Percentiles rank a stretch among this genome's conserved stretches.
phyloP scores from a whole-genome alignment of 2,797 vertebrate species.

The Eidolon dupreanum region DNA sequence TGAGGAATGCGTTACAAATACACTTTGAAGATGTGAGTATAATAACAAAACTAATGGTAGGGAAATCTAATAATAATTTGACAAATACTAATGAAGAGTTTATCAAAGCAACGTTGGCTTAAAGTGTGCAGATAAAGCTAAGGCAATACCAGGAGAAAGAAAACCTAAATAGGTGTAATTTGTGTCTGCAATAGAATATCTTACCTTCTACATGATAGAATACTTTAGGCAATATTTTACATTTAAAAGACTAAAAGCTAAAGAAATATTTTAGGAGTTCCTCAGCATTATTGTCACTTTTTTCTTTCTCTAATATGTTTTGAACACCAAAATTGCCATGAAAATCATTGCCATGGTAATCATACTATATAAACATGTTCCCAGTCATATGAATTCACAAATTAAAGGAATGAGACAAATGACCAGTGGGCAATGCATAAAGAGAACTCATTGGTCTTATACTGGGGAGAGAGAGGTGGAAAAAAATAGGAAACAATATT shows the following conservation, averaged over 20 bases:
- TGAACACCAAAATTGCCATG: not conserved
- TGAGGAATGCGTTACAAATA: constrained; percentile 50
- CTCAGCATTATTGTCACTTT: constrained; percentile 28
- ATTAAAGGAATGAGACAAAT: not conserved
- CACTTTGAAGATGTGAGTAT: constrained; percentile 20
- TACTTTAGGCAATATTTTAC: constrained; percentile 16
- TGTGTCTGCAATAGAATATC: not conserved
- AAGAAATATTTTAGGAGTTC: not conserved
- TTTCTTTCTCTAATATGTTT: not conserved
- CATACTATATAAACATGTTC: not conserved
- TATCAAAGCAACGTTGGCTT: constrained; percentile 37
- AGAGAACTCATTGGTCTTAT: not conserved
- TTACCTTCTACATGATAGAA: not conserved
- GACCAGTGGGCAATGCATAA: not conserved
- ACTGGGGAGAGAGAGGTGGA: not conserved
- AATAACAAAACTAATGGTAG: constrained; percentile 5
- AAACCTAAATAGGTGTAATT: not conserved
- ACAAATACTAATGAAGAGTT: constrained; percentile 46
- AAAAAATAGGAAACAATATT: not conserved
- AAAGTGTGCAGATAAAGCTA: constrained; percentile 6
- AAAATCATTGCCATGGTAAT: not conserved
- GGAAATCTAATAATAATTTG: constrained; percentile 47
- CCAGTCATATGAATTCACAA: not conserved
- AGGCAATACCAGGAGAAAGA: constrained; percentile 11
- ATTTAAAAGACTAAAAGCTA: not conserved